Evolutionary conservation across 2,888 invertebrate species (phyloP).

Genomic region (Dynastes tityus): DNA sequence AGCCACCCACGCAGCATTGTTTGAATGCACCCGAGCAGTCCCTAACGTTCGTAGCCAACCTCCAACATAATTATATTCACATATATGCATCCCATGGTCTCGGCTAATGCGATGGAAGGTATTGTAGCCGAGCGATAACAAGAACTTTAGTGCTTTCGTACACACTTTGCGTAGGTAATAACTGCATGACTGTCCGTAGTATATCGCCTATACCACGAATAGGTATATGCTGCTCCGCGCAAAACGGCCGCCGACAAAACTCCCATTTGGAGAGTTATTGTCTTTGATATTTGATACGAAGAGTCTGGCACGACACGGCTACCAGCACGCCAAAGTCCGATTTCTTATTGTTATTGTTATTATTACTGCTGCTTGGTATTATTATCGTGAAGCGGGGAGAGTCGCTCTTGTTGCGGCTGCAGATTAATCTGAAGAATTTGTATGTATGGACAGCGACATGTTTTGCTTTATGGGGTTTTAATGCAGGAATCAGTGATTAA

Average conservation of each 20-base stretch:
- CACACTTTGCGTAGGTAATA: conserved; percentile 51
- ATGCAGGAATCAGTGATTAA: conserved; percentile 1
- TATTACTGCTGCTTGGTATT: conserved; percentile 15
- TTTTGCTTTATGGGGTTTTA: conserved; percentile 7
- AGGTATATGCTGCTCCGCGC: background rate
- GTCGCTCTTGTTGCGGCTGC: background rate
- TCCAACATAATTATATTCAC: conserved; percentile 60
- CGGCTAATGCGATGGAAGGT: conserved; percentile 54
- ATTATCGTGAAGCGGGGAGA: conserved; percentile 12
- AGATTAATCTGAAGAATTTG: conserved; percentile 23
- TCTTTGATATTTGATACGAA: conserved; percentile 47
- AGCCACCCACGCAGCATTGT: conserved; percentile 60
- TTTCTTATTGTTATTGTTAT: conserved; percentile 34
- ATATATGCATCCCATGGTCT: conserved; percentile 44
- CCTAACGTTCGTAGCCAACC: conserved; percentile 56
- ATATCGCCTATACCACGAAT: conserved; percentile 13
- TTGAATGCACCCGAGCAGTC: conserved; percentile 54
- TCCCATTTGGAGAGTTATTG: conserved; percentile 39
- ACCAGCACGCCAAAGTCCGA: conserved; percentile 33
- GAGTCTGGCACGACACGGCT: conserved; percentile 33
- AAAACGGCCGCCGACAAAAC: conserved; percentile 19
- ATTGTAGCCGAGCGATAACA: conserved; percentile 57
- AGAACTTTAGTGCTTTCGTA: conserved; percentile 55
- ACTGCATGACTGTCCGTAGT: conserved; percentile 30
- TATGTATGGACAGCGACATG: background rate